These are phyloP conservation scores for Trichoplusia ni DNA, from an alignment of 1,140 invertebrate genomes.

Conservation along the genomic window DNA sequence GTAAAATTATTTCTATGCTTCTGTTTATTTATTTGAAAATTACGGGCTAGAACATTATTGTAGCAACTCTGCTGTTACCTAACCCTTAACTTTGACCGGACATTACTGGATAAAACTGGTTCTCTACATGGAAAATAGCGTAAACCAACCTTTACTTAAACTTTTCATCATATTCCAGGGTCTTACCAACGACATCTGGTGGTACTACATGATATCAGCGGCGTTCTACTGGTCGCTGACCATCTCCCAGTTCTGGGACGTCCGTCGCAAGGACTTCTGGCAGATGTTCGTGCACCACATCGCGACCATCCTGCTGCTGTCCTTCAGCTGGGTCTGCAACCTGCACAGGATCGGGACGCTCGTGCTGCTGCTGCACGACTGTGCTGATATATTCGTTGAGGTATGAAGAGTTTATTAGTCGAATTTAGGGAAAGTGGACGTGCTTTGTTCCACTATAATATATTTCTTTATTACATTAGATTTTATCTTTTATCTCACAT, in stretches of 20 bases:
- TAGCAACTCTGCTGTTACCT: too few relatives aligned
- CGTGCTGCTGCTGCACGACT: constrained; percentile 95
- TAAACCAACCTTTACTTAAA: background rate
- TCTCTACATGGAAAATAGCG: too few relatives aligned
- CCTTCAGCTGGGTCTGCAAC: constrained; percentile 97
- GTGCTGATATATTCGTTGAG: constrained; percentile 47
- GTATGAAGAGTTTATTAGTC: background rate
- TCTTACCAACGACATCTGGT: constrained; percentile 90
- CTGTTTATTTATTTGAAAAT: too few relatives aligned
- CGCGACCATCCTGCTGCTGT: constrained; percentile 94
- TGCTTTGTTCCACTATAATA: too few relatives aligned
- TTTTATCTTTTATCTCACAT: too few relatives aligned
- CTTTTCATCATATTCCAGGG: constrained; percentile 81
- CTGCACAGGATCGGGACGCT: constrained; percentile 95
- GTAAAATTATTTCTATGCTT: too few relatives aligned
- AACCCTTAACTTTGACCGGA: too few relatives aligned
- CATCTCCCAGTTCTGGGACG: constrained; percentile 96
- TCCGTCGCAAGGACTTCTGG: constrained; percentile 97
- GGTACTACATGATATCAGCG: constrained; percentile 98
- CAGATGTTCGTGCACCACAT: constrained; percentile 99
- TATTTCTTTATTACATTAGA: too few relatives aligned
- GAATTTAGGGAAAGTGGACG: too few relatives aligned
- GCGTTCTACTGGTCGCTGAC: constrained; percentile 98
- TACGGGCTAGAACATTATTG: too few relatives aligned
- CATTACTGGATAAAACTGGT: too few relatives aligned